Conservation (phyloP, 2,113 vertebrate genomes). For the Tupaia tana region DNA sequence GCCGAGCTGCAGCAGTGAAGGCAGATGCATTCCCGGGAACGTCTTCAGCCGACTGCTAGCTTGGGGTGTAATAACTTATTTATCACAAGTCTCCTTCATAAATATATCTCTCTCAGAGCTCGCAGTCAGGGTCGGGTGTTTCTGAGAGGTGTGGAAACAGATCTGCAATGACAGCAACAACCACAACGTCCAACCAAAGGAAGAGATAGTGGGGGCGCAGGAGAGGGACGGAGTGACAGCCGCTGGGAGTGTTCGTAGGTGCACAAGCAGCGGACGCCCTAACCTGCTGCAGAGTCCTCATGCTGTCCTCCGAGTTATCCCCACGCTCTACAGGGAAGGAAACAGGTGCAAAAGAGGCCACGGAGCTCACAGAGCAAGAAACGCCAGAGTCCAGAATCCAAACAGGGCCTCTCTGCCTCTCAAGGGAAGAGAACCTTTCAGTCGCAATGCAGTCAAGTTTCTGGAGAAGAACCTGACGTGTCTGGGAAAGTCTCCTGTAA, state of each 20-base stretch:
- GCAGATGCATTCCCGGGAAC: neutral
- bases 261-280: no score
- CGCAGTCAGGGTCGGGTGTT: neutral
- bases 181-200: neutral
- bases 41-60: slow-evolving; percentile 18
- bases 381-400: neutral
- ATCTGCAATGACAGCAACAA: neutral
- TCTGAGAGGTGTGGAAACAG: neutral
- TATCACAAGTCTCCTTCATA: neutral
- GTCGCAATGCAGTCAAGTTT: neutral
- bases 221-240: neutral
- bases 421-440: neutral
- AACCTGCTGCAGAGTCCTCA: neutral
- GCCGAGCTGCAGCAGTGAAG: neutral
- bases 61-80: slow-evolving; percentile 46
- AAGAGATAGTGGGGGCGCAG: neutral
- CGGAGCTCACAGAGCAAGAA: neutral
- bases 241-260: neutral
- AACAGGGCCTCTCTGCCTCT: neutral
- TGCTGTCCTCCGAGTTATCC: neutral
- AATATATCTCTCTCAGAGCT: slow-evolving; percentile 46
- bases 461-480: neutral
- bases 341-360: neutral
- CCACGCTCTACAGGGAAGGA: neutral
- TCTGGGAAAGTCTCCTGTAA: neutral